A percentile compares a stretch with the other conserved stretches of the same genome.
Evolutionary conservation across 2,797 vertebrate genomes (phyloP).

Genomic region (Chrysolophus pictus): DNA sequence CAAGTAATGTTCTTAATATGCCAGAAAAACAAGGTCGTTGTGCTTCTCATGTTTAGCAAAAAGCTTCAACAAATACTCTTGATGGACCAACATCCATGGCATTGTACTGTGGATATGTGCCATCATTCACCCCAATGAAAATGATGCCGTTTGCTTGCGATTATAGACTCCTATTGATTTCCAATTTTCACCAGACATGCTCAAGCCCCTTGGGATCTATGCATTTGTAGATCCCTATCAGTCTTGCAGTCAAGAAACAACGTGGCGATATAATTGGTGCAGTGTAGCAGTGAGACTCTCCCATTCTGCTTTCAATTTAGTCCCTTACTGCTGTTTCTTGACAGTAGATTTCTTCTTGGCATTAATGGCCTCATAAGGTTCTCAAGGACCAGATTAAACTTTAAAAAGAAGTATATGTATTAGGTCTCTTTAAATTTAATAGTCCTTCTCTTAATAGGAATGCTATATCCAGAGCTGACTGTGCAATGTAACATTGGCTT

Average conservation of each 20-base stretch:
- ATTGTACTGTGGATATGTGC: slow-evolving; percentile 59
- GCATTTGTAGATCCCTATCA: slow-evolving; percentile 78
- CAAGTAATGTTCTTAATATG: slow-evolving; percentile 41
- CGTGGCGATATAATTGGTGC: slow-evolving; percentile 78
- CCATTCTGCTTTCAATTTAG: slow-evolving; percentile 86
- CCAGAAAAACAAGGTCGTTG: slow-evolving; percentile 24
- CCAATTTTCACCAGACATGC: slow-evolving; percentile 81
- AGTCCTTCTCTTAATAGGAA: slow-evolving; percentile 35
- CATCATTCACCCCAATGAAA: slow-evolving; percentile 81
- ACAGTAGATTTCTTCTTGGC: slow-evolving; percentile 79
- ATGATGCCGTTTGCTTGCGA: slow-evolving; percentile 79
- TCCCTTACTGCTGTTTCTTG: slow-evolving; percentile 84
- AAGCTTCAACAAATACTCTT: slow-evolving; percentile 23
- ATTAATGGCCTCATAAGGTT: slow-evolving; percentile 57
- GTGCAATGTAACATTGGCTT: neutral
- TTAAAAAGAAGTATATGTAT: slow-evolving; percentile 46
- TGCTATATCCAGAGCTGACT: neutral
- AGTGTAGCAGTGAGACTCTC: slow-evolving; percentile 77
- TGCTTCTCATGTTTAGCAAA: slow-evolving; percentile 43
- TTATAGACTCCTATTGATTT: slow-evolving; percentile 90
- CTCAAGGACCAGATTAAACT: slow-evolving; percentile 64
- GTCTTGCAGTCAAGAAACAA: slow-evolving; percentile 81
- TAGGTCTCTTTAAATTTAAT: slow-evolving; percentile 54
- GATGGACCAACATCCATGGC: slow-evolving; percentile 26
- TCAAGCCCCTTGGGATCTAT: slow-evolving; percentile 76